A percentile compares a stretch with the other conserved stretches of the same genome.
Conservation (phyloP, 1,140 invertebrate species). For the Drosophila eugracilis region DNA sequence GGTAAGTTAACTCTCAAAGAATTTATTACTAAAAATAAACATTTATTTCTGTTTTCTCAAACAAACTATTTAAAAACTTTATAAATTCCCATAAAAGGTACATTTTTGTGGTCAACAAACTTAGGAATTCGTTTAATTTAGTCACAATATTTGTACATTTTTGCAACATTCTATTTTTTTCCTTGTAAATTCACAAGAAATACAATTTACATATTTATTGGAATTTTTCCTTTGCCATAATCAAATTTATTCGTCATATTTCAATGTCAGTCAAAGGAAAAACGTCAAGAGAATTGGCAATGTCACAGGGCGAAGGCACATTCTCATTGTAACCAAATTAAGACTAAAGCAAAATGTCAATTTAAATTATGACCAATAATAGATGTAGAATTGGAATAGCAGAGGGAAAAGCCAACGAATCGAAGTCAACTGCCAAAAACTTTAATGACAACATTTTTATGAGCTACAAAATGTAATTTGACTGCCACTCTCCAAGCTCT, state of each 20-base stretch:
- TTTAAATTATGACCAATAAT: conserved; percentile 65
- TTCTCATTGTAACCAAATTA: conserved; percentile 37
- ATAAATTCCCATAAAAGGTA: neutral
- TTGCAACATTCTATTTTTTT: neutral
- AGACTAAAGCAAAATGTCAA: conserved; percentile 60
- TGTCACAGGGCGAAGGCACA: neutral
- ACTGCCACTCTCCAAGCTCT: conserved; percentile 44
- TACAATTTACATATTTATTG: conserved; percentile 25
- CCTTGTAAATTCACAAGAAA: too few species aligned
- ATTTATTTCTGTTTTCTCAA: neutral
- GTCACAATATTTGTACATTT: neutral
- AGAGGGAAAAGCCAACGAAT: conserved; percentile 14
- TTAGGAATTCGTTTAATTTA: neutral
- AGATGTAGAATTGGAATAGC: neutral
- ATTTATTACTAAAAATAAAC: neutral
- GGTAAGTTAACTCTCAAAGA: conserved; percentile 86
- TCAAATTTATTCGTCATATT: conserved; percentile 13
- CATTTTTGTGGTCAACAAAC: neutral
- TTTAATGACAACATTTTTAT: conserved; percentile 70
- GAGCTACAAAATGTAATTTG: conserved; percentile 71
- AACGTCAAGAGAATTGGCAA: conserved; percentile 14
- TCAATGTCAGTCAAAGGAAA: conserved; percentile 9
- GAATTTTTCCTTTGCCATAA: conserved; percentile 7
- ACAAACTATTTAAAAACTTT: neutral
- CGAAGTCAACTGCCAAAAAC: conserved; percentile 69